Percentiles rank a stretch among this genome's conserved stretches.
Evolutionary conservation across 2,888 invertebrate genomes (phyloP).

Genomic region (Lasioglossum morio): DNA sequence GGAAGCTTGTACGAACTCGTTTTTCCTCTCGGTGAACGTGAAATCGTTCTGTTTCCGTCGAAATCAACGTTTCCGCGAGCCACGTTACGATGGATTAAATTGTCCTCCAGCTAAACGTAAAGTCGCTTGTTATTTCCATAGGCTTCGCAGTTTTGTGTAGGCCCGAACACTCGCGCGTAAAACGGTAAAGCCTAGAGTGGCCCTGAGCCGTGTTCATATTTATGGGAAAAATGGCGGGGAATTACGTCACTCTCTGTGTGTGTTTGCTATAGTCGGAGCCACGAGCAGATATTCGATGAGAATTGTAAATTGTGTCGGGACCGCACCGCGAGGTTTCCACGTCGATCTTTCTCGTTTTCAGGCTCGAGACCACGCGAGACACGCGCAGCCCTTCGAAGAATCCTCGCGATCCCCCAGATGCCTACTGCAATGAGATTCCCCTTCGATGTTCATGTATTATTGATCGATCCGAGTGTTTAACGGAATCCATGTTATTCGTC

Average conservation of each 20-base stretch:
- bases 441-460: constrained; percentile 52
- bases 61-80: too few species aligned
- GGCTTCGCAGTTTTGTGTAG: background rate
- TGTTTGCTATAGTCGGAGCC: background rate
- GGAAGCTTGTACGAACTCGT: background rate
- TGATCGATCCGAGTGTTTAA: constrained; percentile 30
- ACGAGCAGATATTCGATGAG: background rate
- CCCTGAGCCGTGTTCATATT: constrained; percentile 6
- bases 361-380: constrained; percentile 30
- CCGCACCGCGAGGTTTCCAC: background rate
- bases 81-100: too few species aligned
- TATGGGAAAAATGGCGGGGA: constrained; percentile 16
- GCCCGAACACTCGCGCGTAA: background rate
- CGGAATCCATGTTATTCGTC: constrained; percentile 20
- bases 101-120: background rate
- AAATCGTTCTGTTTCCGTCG: background rate
- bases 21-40: background rate
- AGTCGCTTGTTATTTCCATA: background rate
- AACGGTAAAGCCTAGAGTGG: background rate
- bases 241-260: background rate
- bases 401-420: constrained; percentile 20
- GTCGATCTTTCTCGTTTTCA: constrained; percentile 26
- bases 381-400: constrained; percentile 15
- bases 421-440: constrained; percentile 39
- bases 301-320: constrained; percentile 7